phyloP scores from a whole-genome alignment of 2,113 vertebrate species.

The Ciconia maguari region DNA sequence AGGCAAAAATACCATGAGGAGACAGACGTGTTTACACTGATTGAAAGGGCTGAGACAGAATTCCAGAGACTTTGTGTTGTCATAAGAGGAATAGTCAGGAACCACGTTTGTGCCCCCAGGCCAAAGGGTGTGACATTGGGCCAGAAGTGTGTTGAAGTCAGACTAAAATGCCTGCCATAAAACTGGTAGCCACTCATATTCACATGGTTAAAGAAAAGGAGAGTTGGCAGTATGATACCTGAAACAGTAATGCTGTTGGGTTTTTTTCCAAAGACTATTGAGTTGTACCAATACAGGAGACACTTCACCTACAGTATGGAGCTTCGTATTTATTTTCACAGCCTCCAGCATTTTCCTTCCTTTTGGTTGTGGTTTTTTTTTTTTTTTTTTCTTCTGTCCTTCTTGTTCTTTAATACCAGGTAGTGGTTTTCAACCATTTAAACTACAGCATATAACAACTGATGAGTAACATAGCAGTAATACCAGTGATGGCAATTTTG shows the following conservation, averaged over 20 bases:
- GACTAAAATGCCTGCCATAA: slow-evolving; percentile 27
- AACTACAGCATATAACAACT: slow-evolving; percentile 18
- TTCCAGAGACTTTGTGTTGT: slow-evolving; percentile 56
- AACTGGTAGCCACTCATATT: slow-evolving; percentile 17
- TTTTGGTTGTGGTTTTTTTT: background rate
- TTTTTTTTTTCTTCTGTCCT: background rate
- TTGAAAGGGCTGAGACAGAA: slow-evolving; percentile 56
- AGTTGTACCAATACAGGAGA: background rate
- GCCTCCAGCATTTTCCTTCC: slow-evolving; percentile 40
- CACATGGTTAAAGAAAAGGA: background rate
- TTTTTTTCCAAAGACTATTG: background rate
- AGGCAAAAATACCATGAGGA: slow-evolving; percentile 13
- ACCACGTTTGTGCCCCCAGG: slow-evolving; percentile 1
- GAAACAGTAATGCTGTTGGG: background rate
- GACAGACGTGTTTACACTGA: slow-evolving; percentile 50
- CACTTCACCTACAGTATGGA: background rate
- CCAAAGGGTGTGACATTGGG: slow-evolving; percentile 48
- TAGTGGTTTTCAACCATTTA: slow-evolving; percentile 64
- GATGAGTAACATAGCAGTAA: slow-evolving; percentile 66
- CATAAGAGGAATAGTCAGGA: slow-evolving; percentile 38
- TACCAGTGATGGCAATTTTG: slow-evolving; percentile 61
- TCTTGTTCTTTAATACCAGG: slow-evolving; percentile 45
- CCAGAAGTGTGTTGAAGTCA: slow-evolving; percentile 30
- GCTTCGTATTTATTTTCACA: slow-evolving; percentile 10
- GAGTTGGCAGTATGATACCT: background rate